phyloP scores from a whole-genome alignment of 2,113 vertebrate species.

The Salvelinus sp. region DNA sequence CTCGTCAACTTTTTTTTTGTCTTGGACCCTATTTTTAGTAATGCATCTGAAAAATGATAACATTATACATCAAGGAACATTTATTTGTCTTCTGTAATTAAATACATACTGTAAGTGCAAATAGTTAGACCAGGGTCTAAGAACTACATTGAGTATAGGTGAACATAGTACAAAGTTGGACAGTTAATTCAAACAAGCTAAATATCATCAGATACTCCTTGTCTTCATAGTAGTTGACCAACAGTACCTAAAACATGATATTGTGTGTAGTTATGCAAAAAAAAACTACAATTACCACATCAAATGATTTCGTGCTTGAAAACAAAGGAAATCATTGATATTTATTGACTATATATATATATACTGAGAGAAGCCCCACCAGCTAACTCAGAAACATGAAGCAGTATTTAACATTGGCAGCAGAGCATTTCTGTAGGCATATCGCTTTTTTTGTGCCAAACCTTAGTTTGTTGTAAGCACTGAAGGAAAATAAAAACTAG shows the following conservation, averaged over 20 bases:
- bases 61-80: slow-evolving; percentile 91
- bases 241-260: slow-evolving; percentile 88
- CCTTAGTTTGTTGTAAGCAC: slow-evolving; percentile 84
- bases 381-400: slow-evolving; percentile 84
- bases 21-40: slow-evolving; percentile 12
- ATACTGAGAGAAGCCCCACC: slow-evolving; percentile 86
- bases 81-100: slow-evolving; percentile 97
- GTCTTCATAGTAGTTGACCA: slow-evolving; percentile 86
- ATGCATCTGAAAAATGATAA: slow-evolving; percentile 50
- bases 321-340: slow-evolving; percentile 78
- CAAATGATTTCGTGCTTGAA: slow-evolving; percentile 88
- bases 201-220: slow-evolving; percentile 80
- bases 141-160: slow-evolving; percentile 89
- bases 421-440: slow-evolving; percentile 80
- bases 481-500: slow-evolving; percentile 75
- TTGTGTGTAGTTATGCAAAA: slow-evolving; percentile 91
- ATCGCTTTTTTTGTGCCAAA: slow-evolving; percentile 82
- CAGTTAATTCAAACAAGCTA: slow-evolving; percentile 93
- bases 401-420: slow-evolving; percentile 84
- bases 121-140: slow-evolving; percentile 94
- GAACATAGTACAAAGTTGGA: slow-evolving; percentile 71
- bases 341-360: slow-evolving; percentile 61
- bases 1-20: not conserved
- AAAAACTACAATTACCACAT: slow-evolving; percentile 86
- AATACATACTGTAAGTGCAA: slow-evolving; percentile 95